These are phyloP conservation scores for Pterocles gutturalis DNA, from an alignment of 2,113 vertebrate species.

Conservation along the genomic window DNA sequence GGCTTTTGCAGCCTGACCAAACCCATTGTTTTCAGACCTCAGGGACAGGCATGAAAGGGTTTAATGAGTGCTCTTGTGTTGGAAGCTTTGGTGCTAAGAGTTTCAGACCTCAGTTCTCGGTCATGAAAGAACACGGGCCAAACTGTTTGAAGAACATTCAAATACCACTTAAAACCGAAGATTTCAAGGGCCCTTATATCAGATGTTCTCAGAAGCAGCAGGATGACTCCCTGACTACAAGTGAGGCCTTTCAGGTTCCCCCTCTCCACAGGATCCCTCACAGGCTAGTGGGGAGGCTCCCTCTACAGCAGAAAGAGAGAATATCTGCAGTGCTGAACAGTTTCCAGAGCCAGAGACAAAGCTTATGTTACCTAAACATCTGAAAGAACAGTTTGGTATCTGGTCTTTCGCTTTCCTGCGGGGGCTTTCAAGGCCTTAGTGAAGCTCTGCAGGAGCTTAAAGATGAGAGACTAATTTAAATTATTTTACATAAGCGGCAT, in stretches of 20 bases:
- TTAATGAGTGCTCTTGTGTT: background rate
- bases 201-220: background rate
- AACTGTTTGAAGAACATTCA: background rate
- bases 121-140: background rate
- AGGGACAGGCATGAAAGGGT: background rate
- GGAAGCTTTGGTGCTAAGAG: background rate
- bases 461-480: background rate
- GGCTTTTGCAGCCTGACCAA: background rate
- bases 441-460: background rate
- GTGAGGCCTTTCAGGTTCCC: background rate
- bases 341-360: background rate
- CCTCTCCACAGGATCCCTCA: background rate
- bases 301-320: slow-evolving; percentile 8
- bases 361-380: background rate
- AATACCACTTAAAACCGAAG: background rate
- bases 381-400: background rate
- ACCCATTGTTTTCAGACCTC: background rate
- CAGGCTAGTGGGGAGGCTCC: background rate
- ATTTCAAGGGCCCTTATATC: background rate
- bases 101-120: background rate
- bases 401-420: background rate
- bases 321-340: background rate
- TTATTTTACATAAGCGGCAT: background rate
- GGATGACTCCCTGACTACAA: background rate
- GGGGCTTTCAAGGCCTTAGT: background rate